Percentiles rank a stretch among this genome's conserved stretches.
These are phyloP conservation scores for Endotricha flammealis DNA, from an alignment of 2,888 invertebrate genomes.

Conservation along the genomic window DNA sequence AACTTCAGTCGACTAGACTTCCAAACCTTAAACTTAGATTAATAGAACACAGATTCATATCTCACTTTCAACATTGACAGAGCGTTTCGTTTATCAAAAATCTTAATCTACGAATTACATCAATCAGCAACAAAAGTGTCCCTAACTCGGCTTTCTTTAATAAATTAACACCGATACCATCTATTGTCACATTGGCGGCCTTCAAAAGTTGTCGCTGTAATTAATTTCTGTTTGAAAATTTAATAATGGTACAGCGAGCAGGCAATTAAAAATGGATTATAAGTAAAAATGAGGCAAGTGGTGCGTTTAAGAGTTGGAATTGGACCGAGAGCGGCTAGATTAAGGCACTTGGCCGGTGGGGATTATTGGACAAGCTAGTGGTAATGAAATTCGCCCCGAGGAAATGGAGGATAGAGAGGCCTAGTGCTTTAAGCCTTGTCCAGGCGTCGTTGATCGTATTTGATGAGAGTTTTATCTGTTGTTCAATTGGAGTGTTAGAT, in stretches of 20 bases:
- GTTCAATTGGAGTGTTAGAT: constrained; percentile 39
- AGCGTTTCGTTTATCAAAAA: constrained; percentile 32
- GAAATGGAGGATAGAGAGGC: constrained; percentile 64
- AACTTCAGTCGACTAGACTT: constrained; percentile 8
- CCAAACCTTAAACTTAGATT: constrained; percentile 6
- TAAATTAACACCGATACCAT: constrained; percentile 67
- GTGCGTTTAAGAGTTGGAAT: constrained; percentile 66
- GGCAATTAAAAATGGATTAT: constrained; percentile 76
- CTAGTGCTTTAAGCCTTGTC: constrained; percentile 69
- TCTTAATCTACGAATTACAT: constrained; percentile 40
- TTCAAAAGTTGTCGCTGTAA: constrained; percentile 59
- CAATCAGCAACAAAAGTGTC: constrained; percentile 48
- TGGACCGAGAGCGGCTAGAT: constrained; percentile 65
- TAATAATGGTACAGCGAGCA: constrained; percentile 54
- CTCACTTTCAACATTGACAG: constrained; percentile 25
- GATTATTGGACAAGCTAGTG: constrained; percentile 71
- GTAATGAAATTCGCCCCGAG: constrained; percentile 74
- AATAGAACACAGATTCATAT: constrained; percentile 17
- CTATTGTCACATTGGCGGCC: constrained; percentile 63
- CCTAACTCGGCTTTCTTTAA: constrained; percentile 52
- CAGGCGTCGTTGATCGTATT: constrained; percentile 71
- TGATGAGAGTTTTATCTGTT: constrained; percentile 75
- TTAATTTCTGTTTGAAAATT: constrained; percentile 67
- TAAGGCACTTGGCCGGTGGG: constrained; percentile 63
- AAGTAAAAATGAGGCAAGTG: constrained; percentile 68